Evolutionary conservation across 2,888 invertebrate genomes (phyloP).

Genomic region (Zygaena filipendulae): DNA sequence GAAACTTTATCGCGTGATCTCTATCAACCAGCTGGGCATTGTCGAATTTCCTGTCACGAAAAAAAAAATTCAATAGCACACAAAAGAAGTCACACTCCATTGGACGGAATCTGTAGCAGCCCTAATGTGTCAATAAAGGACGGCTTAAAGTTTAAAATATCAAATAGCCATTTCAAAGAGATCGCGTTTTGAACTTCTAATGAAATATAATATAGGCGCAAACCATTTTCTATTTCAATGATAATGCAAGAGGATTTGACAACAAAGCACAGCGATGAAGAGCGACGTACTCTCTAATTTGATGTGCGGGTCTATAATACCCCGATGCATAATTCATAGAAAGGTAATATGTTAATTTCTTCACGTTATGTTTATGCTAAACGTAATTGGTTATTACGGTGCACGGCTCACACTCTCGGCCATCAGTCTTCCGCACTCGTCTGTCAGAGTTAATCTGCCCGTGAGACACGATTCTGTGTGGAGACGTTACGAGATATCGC

Average conservation of each 20-base stretch:
- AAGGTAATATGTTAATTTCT: constrained; percentile 56
- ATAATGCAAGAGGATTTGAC: too few species aligned
- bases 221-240: too few species aligned
- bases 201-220: too few species aligned
- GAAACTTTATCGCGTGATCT: constrained; percentile 21
- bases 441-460: constrained; percentile 36
- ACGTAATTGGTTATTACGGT: constrained; percentile 62
- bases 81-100: constrained; percentile 32
- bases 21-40: constrained; percentile 25
- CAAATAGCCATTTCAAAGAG: too few species aligned
- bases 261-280: too few species aligned
- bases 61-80: constrained; percentile 20
- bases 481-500: constrained; percentile 17
- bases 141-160: too few species aligned
- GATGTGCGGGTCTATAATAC: constrained; percentile 28
- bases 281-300: constrained; percentile 38
- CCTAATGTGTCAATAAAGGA: constrained; percentile 24
- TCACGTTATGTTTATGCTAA: constrained; percentile 63
- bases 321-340: constrained; percentile 51
- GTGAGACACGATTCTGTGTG: constrained; percentile 28
- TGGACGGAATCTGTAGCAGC: constrained; percentile 30
- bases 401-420: constrained; percentile 36
- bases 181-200: too few species aligned
- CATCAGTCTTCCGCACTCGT: constrained; percentile 42
- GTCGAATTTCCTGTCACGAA: constrained; percentile 28